Conservation (phyloP, 2,888 invertebrate species). For the Phortica okadai region DNA sequence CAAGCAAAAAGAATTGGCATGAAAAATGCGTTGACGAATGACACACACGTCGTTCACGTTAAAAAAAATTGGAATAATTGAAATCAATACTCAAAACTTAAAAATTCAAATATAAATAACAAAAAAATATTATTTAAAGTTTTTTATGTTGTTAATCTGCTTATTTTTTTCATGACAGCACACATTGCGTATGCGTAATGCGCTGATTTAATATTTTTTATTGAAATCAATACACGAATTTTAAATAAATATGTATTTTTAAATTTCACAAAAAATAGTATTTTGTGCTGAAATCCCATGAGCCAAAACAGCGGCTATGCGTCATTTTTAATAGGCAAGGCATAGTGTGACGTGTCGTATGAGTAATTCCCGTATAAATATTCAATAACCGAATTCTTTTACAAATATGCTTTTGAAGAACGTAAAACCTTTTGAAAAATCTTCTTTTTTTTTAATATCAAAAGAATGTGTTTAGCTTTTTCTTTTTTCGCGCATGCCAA, state of each 20-base stretch:
- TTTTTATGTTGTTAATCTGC: neutral
- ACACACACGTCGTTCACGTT: too few species aligned
- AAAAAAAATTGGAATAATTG: too few species aligned
- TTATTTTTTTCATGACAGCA: neutral
- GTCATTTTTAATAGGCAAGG: neutral
- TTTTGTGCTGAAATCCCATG: neutral
- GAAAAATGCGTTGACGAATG: too few species aligned
- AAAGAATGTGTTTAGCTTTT: neutral
- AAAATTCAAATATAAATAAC: too few species aligned
- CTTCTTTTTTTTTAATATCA: neutral
- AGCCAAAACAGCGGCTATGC: neutral
- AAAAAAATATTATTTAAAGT: too few species aligned
- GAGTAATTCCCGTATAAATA: neutral
- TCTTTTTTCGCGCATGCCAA: neutral
- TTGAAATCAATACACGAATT: neutral
- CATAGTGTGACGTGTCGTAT: neutral
- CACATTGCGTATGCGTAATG: slow-evolving; percentile 13
- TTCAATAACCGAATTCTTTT: neutral
- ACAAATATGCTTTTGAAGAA: neutral
- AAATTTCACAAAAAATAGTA: neutral
- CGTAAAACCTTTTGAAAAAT: neutral
- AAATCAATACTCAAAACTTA: too few species aligned
- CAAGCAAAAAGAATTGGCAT: too few species aligned
- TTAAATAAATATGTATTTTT: neutral
- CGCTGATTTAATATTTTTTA: neutral